Evolutionary conservation across 2,888 invertebrate genomes (phyloP), one percentile per base, ranked within the genome.

Genomic region (Iselma pallidipennis): DNA sequence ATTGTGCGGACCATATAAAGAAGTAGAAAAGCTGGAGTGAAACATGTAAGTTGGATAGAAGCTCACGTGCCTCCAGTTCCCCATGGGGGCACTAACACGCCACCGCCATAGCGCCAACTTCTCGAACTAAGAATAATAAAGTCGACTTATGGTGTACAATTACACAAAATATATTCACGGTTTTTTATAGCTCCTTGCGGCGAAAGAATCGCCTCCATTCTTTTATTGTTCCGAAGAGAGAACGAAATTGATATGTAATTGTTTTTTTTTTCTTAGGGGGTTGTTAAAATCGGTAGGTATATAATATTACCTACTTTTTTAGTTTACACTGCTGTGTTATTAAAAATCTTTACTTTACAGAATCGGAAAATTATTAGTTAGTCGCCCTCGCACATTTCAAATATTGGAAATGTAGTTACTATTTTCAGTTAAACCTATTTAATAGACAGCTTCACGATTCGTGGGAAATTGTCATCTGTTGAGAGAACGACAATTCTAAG

Each of bases 161-260:
- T 82, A 82, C 81, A 81, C 81, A 80, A 81, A 81, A 81, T 81
- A 81, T 81, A 82, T 82, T 82, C 82, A 81, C 81, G 81, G 80
- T 81, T 81, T 82, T 82, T 82, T 82, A 82, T 81, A 71, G 80
- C 79, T 80, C 82, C 82, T 82, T 82, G 82, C 80, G 82, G 82
- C 81, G 71, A 77, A 77, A 74, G 78, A 79, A 80, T 79, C 77
- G 79, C 78, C 21, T 77, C 78, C 79, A 79, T 80, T 80, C 82
- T 80, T 82, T 82, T 82, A 82, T 81, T 78, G 80, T 78, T 74
- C 80, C 80, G 73, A 75, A 71, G 79, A 78, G 80, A 75, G 70
- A 67, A 69, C 68, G 73, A 78, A 81, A 81, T 80, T 80, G 81
- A 81, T 80, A 79, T 80, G 80, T 81, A 81, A 81, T 81, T 81